Conservation (phyloP, 2,888 invertebrate species). For the Gastracanthus pulcherrimus region DNA sequence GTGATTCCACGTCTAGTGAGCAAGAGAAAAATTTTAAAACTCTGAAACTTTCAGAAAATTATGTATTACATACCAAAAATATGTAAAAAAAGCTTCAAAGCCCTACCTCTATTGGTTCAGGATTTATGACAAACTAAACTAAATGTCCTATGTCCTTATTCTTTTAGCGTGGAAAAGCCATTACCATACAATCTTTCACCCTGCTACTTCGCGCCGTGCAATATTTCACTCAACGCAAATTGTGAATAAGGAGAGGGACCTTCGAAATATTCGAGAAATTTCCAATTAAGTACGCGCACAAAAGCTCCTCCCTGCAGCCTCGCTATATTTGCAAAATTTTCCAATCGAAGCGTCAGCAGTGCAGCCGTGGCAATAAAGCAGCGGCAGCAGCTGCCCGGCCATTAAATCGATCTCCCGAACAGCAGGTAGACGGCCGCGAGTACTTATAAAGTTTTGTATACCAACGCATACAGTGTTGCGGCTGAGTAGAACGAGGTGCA, state of each 20-base stretch:
- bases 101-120: too few species aligned
- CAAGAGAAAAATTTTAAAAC: too few species aligned
- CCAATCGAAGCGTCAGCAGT: neutral
- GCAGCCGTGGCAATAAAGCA: neutral
- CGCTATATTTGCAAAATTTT: conserved; percentile 27
- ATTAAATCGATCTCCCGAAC: neutral
- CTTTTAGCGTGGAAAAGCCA: too few species aligned
- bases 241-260: neutral
- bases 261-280: conserved; percentile 17
- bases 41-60: too few species aligned
- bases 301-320: too few species aligned
- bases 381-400: neutral
- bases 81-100: too few species aligned
- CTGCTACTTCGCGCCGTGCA: neutral
- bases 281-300: conserved; percentile 16
- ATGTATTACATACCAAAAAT: too few species aligned
- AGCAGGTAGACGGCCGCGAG: too few species aligned
- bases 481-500: neutral
- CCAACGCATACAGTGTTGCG: neutral
- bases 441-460: neutral
- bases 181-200: too few species aligned
- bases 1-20: too few species aligned
- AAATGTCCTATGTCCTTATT: too few species aligned
- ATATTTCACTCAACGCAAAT: neutral
- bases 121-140: too few species aligned